A percentile compares a stretch with the other conserved stretches of the same genome.
Conservation (phyloP, 1,140 invertebrate genomes). For the Batillaria attramentaria region DNA sequence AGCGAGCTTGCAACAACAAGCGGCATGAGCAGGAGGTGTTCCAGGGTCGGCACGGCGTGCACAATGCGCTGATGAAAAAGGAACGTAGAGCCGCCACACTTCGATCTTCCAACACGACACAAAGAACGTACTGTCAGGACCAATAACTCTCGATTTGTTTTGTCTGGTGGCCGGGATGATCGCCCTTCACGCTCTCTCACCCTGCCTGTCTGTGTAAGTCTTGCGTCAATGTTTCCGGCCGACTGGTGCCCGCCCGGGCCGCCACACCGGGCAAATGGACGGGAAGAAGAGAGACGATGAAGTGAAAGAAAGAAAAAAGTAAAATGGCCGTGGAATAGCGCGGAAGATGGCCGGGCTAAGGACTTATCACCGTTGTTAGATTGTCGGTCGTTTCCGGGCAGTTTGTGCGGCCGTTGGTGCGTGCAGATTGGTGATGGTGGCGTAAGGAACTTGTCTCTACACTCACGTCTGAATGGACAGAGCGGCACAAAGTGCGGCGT, state of each 20-base stretch:
- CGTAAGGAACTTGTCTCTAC: not conserved
- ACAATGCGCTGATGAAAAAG: conserved; percentile 24
- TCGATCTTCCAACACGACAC: conserved; percentile 27
- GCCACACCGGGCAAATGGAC: not conserved
- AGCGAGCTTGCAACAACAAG: conserved; percentile 28
- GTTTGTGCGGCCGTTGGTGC: not conserved
- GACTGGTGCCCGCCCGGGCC: not conserved
- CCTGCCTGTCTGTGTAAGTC: conserved; percentile 31
- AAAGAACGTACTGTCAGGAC: conserved; percentile 32
- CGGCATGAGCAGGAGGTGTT: conserved; percentile 2
- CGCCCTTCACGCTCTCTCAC: conserved; percentile 32
- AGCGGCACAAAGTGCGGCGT: conserved; percentile 1
- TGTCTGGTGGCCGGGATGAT: conserved; percentile 30
- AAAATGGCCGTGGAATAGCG: conserved; percentile 16
- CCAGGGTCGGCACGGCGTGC: not conserved
- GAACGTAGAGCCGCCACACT: not conserved
- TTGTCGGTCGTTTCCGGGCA: conserved; percentile 8
- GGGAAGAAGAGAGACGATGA: conserved; percentile 8
- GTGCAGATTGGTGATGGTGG: conserved; percentile 27
- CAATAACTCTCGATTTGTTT: conserved; percentile 37
- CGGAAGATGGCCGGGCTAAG: conserved; percentile 4
- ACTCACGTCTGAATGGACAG: not conserved
- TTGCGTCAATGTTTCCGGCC: conserved; percentile 29
- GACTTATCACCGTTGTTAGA: conserved; percentile 28
- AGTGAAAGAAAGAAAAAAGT: conserved; percentile 10